Base-by-base conservation (phyloP, 2,888 invertebrate genomes). In the Pollenia amentaria region DNA sequence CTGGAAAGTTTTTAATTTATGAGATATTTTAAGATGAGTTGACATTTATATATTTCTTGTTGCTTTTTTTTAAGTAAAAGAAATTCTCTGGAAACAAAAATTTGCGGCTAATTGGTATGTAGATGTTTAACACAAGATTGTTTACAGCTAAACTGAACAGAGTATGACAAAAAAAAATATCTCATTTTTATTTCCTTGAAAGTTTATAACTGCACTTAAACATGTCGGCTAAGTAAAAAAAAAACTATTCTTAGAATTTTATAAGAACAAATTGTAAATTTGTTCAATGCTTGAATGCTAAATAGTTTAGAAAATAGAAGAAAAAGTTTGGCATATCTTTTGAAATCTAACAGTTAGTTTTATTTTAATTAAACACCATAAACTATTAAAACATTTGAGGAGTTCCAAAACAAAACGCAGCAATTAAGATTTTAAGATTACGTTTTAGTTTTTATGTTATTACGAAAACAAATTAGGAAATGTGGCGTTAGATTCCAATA, bases 21-120 rank as follows among this genome's bases (percentile, higher is more conserved):
- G 86, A 51, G 73, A 78, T 75, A 69, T 60, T 69, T 75, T 75
- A 64, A 79, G 46, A 86, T 69, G 75, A 78, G 78, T 86, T 83
- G 79, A 86, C 86, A 83, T 86, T 86, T 83, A 79, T 73, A 14
- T 29, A 46, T 46, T 44, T 46, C 29, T 29, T 10, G 7, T 9
- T 4, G 3, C 6, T 51, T 65, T 29, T 16, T 18, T 51, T 55
- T 11, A 18, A 10, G 6, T 8, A 69, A 16, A 7, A 57, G 14
- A 44, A 57, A 64, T 7, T 6, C 1, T 29, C 1, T 29, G 9
- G 9, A 38, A 44, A 40, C 10, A 51, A 51, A 51, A 55, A 57
- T 67, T 57, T 44, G 1, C 21, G 12, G 14, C 18, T 83, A 76
- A 86, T 79, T 86, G 57, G 70, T 79, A 76, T 76, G 79, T 67